These are phyloP conservation scores for Tautogolabrus adspersus DNA, from an alignment of 2,113 vertebrate genomes.

Conservation along the genomic window DNA sequence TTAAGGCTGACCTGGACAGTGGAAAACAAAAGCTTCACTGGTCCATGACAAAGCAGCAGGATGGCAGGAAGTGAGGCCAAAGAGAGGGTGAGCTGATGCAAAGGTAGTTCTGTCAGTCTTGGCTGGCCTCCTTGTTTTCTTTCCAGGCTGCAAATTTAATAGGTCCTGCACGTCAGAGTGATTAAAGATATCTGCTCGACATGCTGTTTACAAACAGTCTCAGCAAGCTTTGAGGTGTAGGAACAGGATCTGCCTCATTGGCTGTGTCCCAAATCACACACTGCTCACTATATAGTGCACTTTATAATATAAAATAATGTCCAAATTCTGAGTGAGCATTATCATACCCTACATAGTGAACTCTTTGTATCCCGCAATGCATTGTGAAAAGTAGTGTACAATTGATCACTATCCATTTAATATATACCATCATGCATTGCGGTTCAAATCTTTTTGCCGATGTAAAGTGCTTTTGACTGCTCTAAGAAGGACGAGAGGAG, in stretches of 20 bases:
- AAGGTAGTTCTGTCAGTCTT: slow-evolving; percentile 30
- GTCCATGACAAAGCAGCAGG: slow-evolving; percentile 1
- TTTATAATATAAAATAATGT: too few species aligned
- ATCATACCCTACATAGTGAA: too few species aligned
- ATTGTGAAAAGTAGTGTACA: too few species aligned
- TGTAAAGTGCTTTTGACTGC: too few species aligned
- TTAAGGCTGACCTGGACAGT: not conserved
- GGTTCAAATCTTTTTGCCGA: too few species aligned
- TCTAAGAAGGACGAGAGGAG: too few species aligned
- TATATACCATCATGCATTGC: too few species aligned
- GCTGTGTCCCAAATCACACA: not conserved
- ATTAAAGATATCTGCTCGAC: slow-evolving; percentile 58
- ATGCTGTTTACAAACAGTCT: slow-evolving; percentile 62
- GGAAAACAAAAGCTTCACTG: not conserved
- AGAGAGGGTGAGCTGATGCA: slow-evolving; percentile 17
- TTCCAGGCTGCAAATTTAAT: slow-evolving; percentile 52
- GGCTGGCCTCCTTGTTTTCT: slow-evolving; percentile 64
- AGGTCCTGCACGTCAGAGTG: slow-evolving; percentile 41
- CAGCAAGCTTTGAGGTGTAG: slow-evolving; percentile 17
- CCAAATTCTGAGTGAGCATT: too few species aligned
- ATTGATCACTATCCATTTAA: too few species aligned
- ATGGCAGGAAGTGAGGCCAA: slow-evolving; percentile 6
- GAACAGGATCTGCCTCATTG: slow-evolving; percentile 12
- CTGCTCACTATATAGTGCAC: too few species aligned
- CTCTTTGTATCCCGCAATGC: too few species aligned